Evolutionary conservation across 2,113 vertebrate genomes (phyloP), one percentile per base, ranked within the genome.

Genomic region (Archilochus colubris): DNA sequence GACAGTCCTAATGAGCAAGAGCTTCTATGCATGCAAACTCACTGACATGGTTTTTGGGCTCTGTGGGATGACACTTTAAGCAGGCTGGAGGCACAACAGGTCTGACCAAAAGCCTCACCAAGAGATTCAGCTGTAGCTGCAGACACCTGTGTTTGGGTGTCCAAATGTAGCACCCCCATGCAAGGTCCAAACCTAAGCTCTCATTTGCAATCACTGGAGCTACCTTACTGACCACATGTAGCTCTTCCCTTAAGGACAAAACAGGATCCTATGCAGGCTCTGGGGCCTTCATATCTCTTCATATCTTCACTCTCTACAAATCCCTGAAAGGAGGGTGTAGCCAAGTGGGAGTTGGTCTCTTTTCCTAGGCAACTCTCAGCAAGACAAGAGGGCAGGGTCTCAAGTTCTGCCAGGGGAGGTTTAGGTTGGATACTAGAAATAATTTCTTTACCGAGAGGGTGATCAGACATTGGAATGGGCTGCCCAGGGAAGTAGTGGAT

Each of bases 241-340:
- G 40, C 23, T 62, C 40, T 43, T 75, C 50, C 44, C 57, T 89
- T 63, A 73, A 15, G 63, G 44, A 58, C 1, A 4, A 70, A 88
- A 72, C 0, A 0, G 43, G 58, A 58, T 59, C 28, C 19, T 59
- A 24, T 0, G 0, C 1, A 70, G 58, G 25, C 31, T 87, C 36
- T 51, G 8, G 1, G 14, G 53, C 30, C 43, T 78, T 40, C 40
- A 40, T 40, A 40, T 40, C 36, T 38, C 36, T 38, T 38, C 36
- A 38, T 38, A 38, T 38, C 36, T 33, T 33, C 33, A 33, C 33
- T 33, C 33, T 33, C 33, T 33, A 33, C 33, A 33, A 33, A 33
- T 33, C 33, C 33, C 33, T 33, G 33, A 33, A 33, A 33, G 33
- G 33, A 33, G 33, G 33, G 33, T 33, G 33, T 33, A 33, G 33